A percentile compares a stretch with the other conserved stretches of the same genome.
Conservation (phyloP, 2,797 vertebrate species). For the Rhinoraja longicauda region DNA sequence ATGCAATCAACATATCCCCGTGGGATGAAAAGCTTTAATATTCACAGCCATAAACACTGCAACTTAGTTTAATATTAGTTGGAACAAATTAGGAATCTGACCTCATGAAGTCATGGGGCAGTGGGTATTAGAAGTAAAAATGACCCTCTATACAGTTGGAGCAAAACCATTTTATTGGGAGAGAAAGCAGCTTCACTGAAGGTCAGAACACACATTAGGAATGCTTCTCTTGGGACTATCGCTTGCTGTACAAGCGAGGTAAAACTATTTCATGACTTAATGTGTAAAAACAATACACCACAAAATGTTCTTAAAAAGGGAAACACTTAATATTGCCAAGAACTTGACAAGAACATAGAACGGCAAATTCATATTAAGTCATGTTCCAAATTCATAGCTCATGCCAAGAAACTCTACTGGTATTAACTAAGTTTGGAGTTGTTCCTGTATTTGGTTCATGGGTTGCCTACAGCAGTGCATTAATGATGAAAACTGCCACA, state of each 20-base stretch:
- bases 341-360: not conserved
- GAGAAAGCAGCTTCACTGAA: not conserved
- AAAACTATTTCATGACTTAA: not conserved
- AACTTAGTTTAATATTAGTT: not conserved
- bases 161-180: not conserved
- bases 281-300: not conserved
- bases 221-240: not conserved
- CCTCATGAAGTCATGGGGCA: not conserved
- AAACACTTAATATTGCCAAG: not conserved
- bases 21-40: not conserved
- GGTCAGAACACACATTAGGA: not conserved
- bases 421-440: not conserved
- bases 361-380: not conserved
- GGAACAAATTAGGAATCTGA: conserved; percentile 29
- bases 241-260: too few relatives aligned
- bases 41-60: not conserved
- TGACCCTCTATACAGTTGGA: not conserved
- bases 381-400: not conserved
- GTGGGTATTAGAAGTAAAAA: not conserved
- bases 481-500: not conserved
- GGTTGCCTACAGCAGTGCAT: not conserved
- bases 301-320: not conserved
- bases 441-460: not conserved
- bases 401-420: not conserved
- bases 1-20: not conserved